phyloP scores from a whole-genome alignment of 2,888 invertebrate species.

The Xylocampa areola region DNA sequence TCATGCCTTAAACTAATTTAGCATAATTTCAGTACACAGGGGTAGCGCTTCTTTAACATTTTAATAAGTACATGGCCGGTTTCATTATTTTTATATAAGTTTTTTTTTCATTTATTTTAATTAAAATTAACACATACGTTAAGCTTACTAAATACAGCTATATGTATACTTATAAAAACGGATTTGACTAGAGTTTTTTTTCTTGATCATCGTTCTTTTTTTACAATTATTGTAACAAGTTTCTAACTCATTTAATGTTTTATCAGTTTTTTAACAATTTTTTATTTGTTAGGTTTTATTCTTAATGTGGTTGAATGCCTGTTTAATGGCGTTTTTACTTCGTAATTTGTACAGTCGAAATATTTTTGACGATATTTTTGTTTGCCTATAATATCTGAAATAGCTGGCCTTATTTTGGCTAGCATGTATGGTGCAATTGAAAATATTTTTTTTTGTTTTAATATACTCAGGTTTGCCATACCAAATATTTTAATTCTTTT shows the following conservation, averaged over 20 bases:
- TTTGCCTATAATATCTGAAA: conserved; percentile 12
- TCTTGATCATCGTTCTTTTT: conserved; percentile 11
- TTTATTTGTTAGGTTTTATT: conserved; percentile 26
- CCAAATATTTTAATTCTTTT: background rate
- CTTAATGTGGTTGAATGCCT: no score
- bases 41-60: conserved; percentile 67
- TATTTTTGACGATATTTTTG: conserved; percentile 12
- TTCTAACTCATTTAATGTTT: conserved; percentile 18
- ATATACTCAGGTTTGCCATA: conserved; percentile 7
- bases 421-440: conserved; percentile 14
- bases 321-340: conserved; percentile 11
- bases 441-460: conserved; percentile 43
- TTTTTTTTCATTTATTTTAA: conserved; percentile 67
- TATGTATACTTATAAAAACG: conserved; percentile 74
- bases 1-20: conserved; percentile 74
- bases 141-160: conserved; percentile 79
- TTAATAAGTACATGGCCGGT: conserved; percentile 84
- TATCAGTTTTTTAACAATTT: conserved; percentile 19
- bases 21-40: conserved; percentile 76
- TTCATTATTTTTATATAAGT: conserved; percentile 73
- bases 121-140: conserved; percentile 66
- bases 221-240: conserved; percentile 31
- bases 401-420: conserved; percentile 18
- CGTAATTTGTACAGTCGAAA: conserved; percentile 22
- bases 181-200: conserved; percentile 53